These are phyloP conservation scores for Gonioctena quinquepunctata DNA, from an alignment of 1,140 invertebrate species.

Conservation along the genomic window DNA sequence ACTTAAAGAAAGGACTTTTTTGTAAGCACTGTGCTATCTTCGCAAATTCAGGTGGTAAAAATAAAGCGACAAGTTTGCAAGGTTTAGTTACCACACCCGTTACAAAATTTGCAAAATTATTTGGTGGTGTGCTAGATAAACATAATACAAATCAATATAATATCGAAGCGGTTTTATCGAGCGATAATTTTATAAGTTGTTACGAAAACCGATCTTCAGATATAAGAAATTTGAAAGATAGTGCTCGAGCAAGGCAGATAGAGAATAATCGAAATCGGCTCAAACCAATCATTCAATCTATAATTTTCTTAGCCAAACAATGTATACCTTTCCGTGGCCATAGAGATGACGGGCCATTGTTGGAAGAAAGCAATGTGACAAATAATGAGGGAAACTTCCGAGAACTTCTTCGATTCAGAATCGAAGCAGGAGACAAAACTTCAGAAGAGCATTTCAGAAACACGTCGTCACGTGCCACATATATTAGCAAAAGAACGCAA, in stretches of 20 bases:
- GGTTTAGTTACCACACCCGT: too few relatives aligned
- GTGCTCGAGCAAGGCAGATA: background rate
- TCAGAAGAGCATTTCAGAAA: conserved; percentile 13
- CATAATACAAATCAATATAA: too few relatives aligned
- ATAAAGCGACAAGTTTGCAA: too few relatives aligned
- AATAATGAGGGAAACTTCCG: conserved; percentile 21
- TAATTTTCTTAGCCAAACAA: conserved; percentile 18
- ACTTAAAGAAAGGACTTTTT: too few relatives aligned
- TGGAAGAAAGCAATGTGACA: too few relatives aligned
- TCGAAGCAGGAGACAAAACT: background rate
- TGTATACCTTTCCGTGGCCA: conserved; percentile 13
- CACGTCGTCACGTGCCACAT: conserved; percentile 2
- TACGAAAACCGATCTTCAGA: too few relatives aligned
- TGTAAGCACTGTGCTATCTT: too few relatives aligned
- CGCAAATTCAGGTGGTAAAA: too few relatives aligned
- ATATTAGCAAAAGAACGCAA: conserved; percentile 15
- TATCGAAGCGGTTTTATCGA: too few relatives aligned
- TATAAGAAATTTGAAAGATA: background rate
- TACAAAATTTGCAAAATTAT: too few relatives aligned
- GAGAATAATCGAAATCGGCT: conserved; percentile 9
- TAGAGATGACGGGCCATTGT: conserved; percentile 4
- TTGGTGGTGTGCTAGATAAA: too few relatives aligned
- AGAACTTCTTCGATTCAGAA: conserved; percentile 7
- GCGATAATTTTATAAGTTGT: too few relatives aligned
- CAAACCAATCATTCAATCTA: conserved; percentile 13